Conservation (phyloP, 2,888 invertebrate species). For the Altica lythri region DNA sequence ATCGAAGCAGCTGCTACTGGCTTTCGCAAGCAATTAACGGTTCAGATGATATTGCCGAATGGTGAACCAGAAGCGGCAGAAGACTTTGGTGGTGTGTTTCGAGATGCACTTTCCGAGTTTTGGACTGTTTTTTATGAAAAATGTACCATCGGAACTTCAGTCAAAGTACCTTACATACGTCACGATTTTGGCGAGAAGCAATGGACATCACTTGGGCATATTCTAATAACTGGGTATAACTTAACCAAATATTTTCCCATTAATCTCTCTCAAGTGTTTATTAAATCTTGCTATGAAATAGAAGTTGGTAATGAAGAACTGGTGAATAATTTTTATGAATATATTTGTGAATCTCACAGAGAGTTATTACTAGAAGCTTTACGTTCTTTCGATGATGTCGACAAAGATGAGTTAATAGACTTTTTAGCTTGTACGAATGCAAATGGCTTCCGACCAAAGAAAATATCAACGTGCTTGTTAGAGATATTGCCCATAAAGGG, state of each 20-base stretch:
- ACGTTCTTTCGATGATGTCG: background rate
- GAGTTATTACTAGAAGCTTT: background rate
- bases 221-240: conserved; percentile 7
- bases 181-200: conserved; percentile 14
- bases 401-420: background rate
- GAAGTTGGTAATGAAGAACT: background rate
- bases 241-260: conserved; percentile 20
- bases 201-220: conserved; percentile 14
- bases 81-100: conserved; percentile 9
- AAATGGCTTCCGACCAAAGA: conserved; percentile 2
- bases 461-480: background rate
- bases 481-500: conserved; percentile 10
- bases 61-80: background rate
- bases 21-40: too few relatives aligned
- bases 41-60: conserved; percentile 3
- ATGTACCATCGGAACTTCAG: conserved; percentile 11
- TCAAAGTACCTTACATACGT: conserved; percentile 14
- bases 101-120: conserved; percentile 13
- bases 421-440: conserved; percentile 1
- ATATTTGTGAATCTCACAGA: background rate
- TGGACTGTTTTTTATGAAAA: conserved; percentile 6
- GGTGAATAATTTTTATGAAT: background rate
- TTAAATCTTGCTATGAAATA: background rate
- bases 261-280: conserved; percentile 3
- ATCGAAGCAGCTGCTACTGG: background rate